Percentiles rank a stretch among this genome's conserved stretches.
phyloP scores from a whole-genome alignment of 2,888 invertebrate genomes.

The Neoascia interrupta region DNA sequence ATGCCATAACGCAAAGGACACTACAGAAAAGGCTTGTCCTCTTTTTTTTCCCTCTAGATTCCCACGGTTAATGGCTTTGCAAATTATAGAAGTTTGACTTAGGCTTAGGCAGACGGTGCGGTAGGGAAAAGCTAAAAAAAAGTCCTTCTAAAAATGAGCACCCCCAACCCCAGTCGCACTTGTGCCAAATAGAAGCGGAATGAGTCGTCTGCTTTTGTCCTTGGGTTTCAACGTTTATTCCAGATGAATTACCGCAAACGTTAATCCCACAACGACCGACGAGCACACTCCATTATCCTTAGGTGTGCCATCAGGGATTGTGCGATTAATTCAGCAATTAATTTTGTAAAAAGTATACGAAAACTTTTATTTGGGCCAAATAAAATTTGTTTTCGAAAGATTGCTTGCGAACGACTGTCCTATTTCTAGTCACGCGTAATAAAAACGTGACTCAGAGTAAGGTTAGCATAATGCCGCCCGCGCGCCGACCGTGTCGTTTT shows the following conservation, averaged over 20 bases:
- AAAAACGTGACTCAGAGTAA: background rate
- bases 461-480: too few species aligned
- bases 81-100: conserved; percentile 49
- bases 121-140: background rate
- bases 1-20: conserved; percentile 13
- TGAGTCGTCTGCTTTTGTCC: conserved; percentile 7
- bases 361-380: conserved; percentile 5
- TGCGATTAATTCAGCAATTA: conserved; percentile 57
- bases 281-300: conserved; percentile 62
- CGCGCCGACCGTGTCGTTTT: too few species aligned
- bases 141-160: background rate
- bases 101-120: too few species aligned
- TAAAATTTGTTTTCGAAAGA: conserved; percentile 16
- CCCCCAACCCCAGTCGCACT: background rate
- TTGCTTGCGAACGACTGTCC: background rate
- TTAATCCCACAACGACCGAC: conserved; percentile 37
- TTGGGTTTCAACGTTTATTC: conserved; percentile 41
- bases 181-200: background rate
- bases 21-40: background rate
- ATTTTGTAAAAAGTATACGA: conserved; percentile 1
- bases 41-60: too few species aligned
- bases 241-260: conserved; percentile 46
- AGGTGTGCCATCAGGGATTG: conserved; percentile 32
- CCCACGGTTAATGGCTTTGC: conserved; percentile 28
- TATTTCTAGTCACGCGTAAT: background rate